phyloP scores from a whole-genome alignment of 2,797 vertebrate genomes.

The Gymnoscopelus braueri region DNA sequence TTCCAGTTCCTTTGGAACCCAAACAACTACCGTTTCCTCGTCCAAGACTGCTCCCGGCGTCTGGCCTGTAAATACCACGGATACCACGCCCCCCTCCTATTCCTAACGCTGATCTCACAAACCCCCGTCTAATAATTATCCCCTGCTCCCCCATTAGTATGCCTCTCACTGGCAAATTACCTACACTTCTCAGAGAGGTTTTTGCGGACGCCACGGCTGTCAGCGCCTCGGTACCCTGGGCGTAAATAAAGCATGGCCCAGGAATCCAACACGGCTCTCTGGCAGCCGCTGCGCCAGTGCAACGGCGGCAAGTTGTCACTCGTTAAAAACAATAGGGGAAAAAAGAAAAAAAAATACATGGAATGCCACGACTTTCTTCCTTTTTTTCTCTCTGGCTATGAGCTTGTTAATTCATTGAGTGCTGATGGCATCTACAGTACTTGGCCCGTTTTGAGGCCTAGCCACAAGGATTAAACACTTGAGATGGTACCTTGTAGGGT shows the following conservation, averaged over 20 bases:
- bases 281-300: constrained; percentile 56
- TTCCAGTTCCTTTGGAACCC: constrained; percentile 45
- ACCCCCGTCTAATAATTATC: constrained; percentile 53
- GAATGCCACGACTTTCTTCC: constrained; percentile 63
- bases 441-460: constrained; percentile 59
- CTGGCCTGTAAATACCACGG: constrained; percentile 39
- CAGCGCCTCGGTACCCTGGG: constrained; percentile 60
- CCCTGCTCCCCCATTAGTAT: constrained; percentile 43
- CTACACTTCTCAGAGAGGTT: constrained; percentile 37
- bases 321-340: constrained; percentile 73
- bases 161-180: constrained; percentile 46
- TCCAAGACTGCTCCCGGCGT: constrained; percentile 3
- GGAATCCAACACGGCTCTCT: constrained; percentile 67
- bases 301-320: constrained; percentile 71
- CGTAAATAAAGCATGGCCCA: constrained; percentile 60
- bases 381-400: constrained; percentile 12
- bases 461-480: constrained; percentile 67
- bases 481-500: constrained; percentile 69
- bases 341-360: constrained; percentile 30
- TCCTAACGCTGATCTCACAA: constrained; percentile 26
- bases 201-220: constrained; percentile 62
- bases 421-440: constrained; percentile 60
- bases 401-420: constrained; percentile 64
- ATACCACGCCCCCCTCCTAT: constrained; percentile 28
- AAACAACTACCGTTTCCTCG: constrained; percentile 11